These are phyloP conservation scores for Dipodomys spectabilis DNA, from an alignment of 2,113 vertebrate species.

Conservation along the genomic window DNA sequence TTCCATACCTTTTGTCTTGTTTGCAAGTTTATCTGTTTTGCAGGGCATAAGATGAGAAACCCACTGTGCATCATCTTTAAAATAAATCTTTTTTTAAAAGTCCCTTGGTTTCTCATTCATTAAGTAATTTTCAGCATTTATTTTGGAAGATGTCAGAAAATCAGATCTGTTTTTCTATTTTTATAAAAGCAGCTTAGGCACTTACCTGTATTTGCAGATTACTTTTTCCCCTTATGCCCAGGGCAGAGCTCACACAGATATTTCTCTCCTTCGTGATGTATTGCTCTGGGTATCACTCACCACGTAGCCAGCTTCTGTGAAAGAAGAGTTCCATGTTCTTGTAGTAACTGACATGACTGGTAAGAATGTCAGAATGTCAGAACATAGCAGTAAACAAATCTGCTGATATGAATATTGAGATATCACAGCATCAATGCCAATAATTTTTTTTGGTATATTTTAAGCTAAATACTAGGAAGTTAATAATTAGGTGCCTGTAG, in stretches of 20 bases:
- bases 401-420: not conserved
- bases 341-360: not conserved
- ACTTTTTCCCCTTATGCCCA: not conserved
- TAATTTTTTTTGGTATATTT: not conserved
- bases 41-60: no score
- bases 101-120: not conserved
- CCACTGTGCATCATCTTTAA: no score
- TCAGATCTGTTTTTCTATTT: not conserved
- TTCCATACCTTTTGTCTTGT: no score
- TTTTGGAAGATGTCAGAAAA: slow-evolving; percentile 19
- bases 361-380: not conserved
- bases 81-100: no score
- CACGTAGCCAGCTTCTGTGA: not conserved
- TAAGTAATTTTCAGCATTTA: not conserved
- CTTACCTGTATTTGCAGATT: not conserved
- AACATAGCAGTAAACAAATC: not conserved
- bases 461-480: not conserved
- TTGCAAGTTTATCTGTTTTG: no score
- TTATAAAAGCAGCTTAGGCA: not conserved
- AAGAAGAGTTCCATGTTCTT: not conserved
- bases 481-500: no score
- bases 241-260: not conserved
- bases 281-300: not conserved
- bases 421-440: not conserved
- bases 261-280: not conserved